Evolutionary conservation across 2,888 invertebrate species (phyloP).

Genomic region (Troides oblongomaculatus): DNA sequence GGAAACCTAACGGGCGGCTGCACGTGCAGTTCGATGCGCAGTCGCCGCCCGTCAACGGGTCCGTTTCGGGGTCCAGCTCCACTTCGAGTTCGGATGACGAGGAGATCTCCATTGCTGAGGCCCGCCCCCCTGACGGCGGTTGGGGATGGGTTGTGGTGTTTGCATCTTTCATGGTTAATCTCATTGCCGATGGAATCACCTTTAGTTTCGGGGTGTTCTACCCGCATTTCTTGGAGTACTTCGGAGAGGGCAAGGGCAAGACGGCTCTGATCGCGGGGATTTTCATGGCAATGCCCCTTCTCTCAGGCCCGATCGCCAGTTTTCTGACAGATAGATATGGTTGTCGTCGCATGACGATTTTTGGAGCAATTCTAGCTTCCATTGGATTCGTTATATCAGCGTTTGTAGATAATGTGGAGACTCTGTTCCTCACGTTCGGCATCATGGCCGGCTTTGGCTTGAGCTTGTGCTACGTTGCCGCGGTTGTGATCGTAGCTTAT

Average conservation of each 20-base stretch:
- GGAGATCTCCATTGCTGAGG: constrained; percentile 82
- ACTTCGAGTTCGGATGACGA: constrained; percentile 81
- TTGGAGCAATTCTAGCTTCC: constrained; percentile 87
- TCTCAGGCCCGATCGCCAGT: constrained; percentile 92
- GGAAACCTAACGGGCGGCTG: constrained; percentile 62
- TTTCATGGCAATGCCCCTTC: constrained; percentile 94
- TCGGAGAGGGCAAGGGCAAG: constrained; percentile 90
- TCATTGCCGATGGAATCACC: constrained; percentile 95
- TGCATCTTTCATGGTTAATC: constrained; percentile 92
- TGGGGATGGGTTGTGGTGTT: constrained; percentile 97
- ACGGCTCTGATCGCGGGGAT: constrained; percentile 95
- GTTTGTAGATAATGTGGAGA: constrained; percentile 86
- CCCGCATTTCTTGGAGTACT: constrained; percentile 91
- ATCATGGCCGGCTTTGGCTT: constrained; percentile 91
- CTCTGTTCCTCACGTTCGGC: constrained; percentile 90
- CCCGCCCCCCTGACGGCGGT: constrained; percentile 91
- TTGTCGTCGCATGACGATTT: constrained; percentile 88
- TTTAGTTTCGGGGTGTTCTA: constrained; percentile 95
- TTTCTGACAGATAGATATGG: constrained; percentile 91
- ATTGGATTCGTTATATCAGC: constrained; percentile 89
- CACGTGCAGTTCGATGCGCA: constrained; percentile 82
- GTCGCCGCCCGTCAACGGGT: constrained; percentile 64
- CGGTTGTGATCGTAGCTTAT: constrained; percentile 93
- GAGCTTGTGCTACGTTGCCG: constrained; percentile 93
- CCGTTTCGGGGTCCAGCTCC: constrained; percentile 57